A percentile compares a stretch with the other conserved stretches of the same genome.
Evolutionary conservation across 2,797 vertebrate genomes (phyloP).

Genomic region (Oreochromis grahami): DNA sequence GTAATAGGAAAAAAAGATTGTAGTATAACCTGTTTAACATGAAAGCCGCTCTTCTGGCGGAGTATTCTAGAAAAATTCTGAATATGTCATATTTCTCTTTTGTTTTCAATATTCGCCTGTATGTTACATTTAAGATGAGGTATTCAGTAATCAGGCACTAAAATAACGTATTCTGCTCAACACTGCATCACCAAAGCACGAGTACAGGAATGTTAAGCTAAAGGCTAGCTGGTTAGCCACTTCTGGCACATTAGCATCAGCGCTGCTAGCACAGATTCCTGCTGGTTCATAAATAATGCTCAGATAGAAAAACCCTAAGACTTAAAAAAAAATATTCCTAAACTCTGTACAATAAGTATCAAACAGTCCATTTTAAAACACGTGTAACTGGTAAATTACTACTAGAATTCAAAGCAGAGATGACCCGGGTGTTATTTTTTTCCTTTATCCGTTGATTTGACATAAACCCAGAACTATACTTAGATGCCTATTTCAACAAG

Average conservation of each 20-base stretch:
- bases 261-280: conserved; percentile 31
- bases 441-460: neutral
- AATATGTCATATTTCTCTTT: neutral
- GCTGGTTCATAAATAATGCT: neutral
- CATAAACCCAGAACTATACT: conserved; percentile 8
- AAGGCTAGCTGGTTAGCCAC: conserved; percentile 14
- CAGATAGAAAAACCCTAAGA: neutral
- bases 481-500: neutral
- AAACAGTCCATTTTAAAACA: neutral
- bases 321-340: neutral
- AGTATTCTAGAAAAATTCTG: neutral
- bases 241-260: conserved; percentile 24
- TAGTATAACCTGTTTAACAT: neutral
- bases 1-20: neutral
- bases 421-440: neutral
- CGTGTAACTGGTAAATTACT: neutral
- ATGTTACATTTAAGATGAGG: neutral
- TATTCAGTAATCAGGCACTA: conserved; percentile 4
- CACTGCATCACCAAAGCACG: conserved; percentile 2
- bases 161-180: conserved; percentile 7
- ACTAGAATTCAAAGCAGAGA: neutral
- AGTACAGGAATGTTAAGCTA: conserved; percentile 4
- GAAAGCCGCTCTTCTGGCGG: neutral
- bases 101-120: neutral
- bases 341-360: neutral